Evolutionary conservation across 2,888 invertebrate genomes (phyloP).

Genomic region (Phragmatobia fuliginosa): DNA sequence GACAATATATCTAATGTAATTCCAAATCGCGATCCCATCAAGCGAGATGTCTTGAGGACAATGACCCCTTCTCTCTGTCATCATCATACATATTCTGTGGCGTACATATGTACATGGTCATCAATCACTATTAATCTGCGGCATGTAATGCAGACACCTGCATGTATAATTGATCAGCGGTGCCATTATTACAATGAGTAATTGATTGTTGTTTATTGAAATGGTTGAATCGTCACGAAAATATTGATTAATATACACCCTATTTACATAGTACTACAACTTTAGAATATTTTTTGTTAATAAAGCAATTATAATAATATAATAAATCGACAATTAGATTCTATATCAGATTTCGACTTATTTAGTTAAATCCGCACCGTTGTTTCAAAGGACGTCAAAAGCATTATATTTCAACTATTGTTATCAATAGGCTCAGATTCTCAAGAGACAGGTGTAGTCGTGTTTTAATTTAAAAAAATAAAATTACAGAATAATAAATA

Average conservation of each 20-base stretch:
- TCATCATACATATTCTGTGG: constrained; percentile 47
- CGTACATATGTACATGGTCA: constrained; percentile 44
- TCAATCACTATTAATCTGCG: constrained; percentile 70
- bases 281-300: too few species aligned
- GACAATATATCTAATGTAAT: background rate
- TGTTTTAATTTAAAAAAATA: background rate
- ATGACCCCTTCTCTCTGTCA: constrained; percentile 54
- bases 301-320: too few species aligned
- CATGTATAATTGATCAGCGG: constrained; percentile 28
- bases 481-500: too few species aligned
- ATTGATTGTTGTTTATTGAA: constrained; percentile 26
- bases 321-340: too few species aligned
- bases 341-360: too few species aligned
- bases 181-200: constrained; percentile 26
- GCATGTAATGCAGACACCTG: constrained; percentile 25
- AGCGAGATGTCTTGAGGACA: constrained; percentile 47
- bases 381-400: too few species aligned
- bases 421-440: background rate
- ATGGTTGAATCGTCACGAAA: constrained; percentile 7
- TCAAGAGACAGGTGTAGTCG: background rate
- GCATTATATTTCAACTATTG: background rate
- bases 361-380: too few species aligned
- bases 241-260: background rate
- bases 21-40: constrained; percentile 8
- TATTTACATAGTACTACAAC: too few species aligned